Evolutionary conservation across 1,140 invertebrate species (phyloP).

Genomic region (Reticulitermes speratus): DNA sequence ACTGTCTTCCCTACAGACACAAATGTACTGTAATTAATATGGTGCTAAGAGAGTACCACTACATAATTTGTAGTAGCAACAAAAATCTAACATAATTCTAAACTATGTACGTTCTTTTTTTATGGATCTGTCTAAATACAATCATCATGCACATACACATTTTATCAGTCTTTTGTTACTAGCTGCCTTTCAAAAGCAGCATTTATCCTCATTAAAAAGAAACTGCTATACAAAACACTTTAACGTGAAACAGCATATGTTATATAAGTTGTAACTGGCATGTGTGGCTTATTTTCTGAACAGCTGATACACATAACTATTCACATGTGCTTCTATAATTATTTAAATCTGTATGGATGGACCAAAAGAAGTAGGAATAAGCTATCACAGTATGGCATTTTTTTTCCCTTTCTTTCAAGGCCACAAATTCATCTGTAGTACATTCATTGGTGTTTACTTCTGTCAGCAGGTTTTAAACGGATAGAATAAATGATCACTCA

Average conservation of each 20-base stretch:
- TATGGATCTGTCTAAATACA: neutral
- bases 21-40: neutral
- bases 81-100: neutral
- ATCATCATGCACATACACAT: neutral
- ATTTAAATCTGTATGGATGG: neutral
- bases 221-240: neutral
- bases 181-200: neutral
- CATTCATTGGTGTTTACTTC: neutral
- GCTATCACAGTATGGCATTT: slow-evolving; percentile 7
- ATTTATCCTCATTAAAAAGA: neutral
- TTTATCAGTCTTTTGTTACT: neutral
- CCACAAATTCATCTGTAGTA: neutral
- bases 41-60: neutral
- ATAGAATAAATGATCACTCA: neutral
- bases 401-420: neutral
- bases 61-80: neutral
- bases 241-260: neutral
- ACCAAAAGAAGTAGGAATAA: neutral
- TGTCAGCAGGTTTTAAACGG: neutral
- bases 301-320: neutral
- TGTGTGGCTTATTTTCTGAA: neutral
- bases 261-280: neutral
- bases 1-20: too few relatives aligned
- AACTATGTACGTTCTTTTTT: neutral
- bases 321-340: neutral